phyloP scores from a whole-genome alignment of 2,888 invertebrate genomes.

The Acrocera orbiculus region DNA sequence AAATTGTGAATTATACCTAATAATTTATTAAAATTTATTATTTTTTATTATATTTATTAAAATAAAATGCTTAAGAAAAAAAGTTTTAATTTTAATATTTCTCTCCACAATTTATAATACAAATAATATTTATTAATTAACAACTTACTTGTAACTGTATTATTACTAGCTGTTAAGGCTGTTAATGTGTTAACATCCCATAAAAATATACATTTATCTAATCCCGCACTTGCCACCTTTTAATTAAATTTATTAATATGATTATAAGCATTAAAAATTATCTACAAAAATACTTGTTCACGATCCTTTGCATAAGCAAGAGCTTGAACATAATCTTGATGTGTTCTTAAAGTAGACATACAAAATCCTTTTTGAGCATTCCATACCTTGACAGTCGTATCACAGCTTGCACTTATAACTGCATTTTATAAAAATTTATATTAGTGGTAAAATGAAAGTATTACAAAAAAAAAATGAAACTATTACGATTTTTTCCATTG shows the following conservation, averaged over 20 bases:
- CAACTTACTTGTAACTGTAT: slow-evolving; percentile 79
- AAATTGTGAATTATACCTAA: no score
- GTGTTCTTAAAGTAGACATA: slow-evolving; percentile 95
- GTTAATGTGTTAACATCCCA: slow-evolving; percentile 99
- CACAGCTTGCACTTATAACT: slow-evolving; percentile 98
- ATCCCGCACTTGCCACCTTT: slow-evolving; percentile 74
- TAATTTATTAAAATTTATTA: no score
- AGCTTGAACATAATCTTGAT: slow-evolving; percentile 96
- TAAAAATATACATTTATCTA: slow-evolving; percentile 90
- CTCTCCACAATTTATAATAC: no score
- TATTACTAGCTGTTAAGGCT: slow-evolving; percentile 93
- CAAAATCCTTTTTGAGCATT: slow-evolving; percentile 98
- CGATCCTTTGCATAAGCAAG: slow-evolving; percentile 93
- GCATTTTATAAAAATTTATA: slow-evolving; percentile 8
- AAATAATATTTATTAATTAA: neutral
- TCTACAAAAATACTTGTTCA: slow-evolving; percentile 45
- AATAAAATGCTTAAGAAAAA: no score
- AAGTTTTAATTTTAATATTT: no score
- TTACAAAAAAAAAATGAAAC: neutral
- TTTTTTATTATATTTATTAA: no score
- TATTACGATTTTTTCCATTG: slow-evolving; percentile 81
- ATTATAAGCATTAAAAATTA: neutral
- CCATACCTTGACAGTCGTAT: slow-evolving; percentile 99
- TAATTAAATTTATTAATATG: neutral
- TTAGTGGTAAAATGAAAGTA: neutral